Percentiles rank a stretch among this genome's conserved stretches.
Conservation (phyloP, 2,113 vertebrate genomes). For the Bungarus multicinctus region DNA sequence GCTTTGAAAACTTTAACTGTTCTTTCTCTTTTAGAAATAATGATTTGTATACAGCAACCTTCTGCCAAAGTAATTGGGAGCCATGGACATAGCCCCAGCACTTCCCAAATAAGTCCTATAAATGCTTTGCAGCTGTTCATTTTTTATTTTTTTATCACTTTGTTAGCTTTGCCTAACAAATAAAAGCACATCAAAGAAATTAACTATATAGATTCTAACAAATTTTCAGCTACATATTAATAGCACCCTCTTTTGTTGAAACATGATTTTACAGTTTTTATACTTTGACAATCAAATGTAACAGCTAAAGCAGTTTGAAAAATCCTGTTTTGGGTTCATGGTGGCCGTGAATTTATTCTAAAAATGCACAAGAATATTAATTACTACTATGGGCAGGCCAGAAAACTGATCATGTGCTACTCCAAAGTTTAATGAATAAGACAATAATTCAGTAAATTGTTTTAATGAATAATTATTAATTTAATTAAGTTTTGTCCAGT, state of each 20-base stretch:
- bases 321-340: not conserved
- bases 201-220: not conserved
- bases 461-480: not conserved
- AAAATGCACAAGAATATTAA: not conserved
- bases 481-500: not conserved
- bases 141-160: not conserved
- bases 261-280: not conserved
- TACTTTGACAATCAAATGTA: not conserved
- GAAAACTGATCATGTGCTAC: not conserved
- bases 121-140: not conserved
- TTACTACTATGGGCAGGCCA: not conserved
- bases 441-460: not conserved
- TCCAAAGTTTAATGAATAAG: not conserved
- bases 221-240: not conserved
- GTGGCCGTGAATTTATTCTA: not conserved
- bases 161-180: not conserved
- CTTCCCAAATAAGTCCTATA: not conserved
- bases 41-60: not conserved
- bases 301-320: not conserved
- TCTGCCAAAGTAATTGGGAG: not conserved
- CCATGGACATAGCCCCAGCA: not conserved
- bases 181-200: not conserved
- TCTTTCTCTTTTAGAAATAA: not conserved
- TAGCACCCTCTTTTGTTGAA: conserved; percentile 10
- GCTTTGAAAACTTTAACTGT: not conserved